phyloP scores from a whole-genome alignment of 2,888 invertebrate species.

The Melanargia galathea region DNA sequence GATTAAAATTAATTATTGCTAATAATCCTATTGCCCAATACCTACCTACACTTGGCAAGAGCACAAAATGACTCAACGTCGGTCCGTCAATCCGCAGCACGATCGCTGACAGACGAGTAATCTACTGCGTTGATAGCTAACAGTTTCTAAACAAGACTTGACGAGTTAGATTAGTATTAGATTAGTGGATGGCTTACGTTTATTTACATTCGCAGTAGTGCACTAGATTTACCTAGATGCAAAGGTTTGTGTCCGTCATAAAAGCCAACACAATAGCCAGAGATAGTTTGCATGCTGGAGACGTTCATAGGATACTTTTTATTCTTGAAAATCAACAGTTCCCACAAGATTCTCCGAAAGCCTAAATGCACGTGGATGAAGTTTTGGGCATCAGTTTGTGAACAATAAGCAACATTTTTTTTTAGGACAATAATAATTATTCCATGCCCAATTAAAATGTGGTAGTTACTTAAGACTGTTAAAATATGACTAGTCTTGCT shows the following conservation, averaged over 20 bases:
- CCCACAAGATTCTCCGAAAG: too few species aligned
- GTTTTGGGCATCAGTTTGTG: too few species aligned
- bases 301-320: too few species aligned
- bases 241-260: too few species aligned
- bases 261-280: too few species aligned
- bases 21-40: constrained; percentile 18
- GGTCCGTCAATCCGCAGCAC: background rate
- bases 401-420: too few species aligned
- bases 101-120: constrained; percentile 1
- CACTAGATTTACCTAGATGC: background rate
- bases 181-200: constrained; percentile 7
- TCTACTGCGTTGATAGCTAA: background rate
- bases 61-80: constrained; percentile 23
- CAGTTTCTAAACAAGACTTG: background rate
- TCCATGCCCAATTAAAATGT: background rate
- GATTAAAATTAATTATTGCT: constrained; percentile 25
- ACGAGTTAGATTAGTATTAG: background rate
- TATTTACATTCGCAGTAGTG: background rate
- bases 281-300: too few species aligned
- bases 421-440: too few species aligned
- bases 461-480: too few species aligned
- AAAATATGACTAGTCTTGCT: background rate
- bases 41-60: constrained; percentile 29
- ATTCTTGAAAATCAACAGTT: too few species aligned
- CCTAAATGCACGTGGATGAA: too few species aligned